Percentiles rank a stretch among this genome's conserved stretches.
These are phyloP conservation scores for Menidia beryllina DNA, from an alignment of 2,113 vertebrate genomes.

Conservation along the genomic window DNA sequence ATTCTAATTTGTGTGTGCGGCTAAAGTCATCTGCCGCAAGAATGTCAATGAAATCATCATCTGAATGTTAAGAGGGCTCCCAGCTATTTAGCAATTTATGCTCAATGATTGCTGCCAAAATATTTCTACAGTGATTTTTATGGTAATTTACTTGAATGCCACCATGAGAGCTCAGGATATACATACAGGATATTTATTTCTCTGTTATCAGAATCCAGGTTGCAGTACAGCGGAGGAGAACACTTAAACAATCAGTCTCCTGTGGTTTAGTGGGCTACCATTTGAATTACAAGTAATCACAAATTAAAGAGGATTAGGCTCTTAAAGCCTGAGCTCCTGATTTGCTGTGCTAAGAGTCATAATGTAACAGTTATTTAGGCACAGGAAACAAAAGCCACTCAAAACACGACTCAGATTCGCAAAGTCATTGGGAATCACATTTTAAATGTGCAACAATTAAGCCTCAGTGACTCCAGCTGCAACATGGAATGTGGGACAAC, in stretches of 20 bases:
- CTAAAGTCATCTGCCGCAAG: slow-evolving; percentile 67
- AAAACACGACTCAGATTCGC: slow-evolving; percentile 57
- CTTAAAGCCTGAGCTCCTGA: slow-evolving; percentile 59
- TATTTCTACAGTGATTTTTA: slow-evolving; percentile 70
- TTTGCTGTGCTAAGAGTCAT: slow-evolving; percentile 58
- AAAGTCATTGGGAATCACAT: slow-evolving; percentile 58
- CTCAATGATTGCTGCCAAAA: slow-evolving; percentile 69
- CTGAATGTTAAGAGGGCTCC: slow-evolving; percentile 63
- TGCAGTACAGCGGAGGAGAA: slow-evolving; percentile 56
- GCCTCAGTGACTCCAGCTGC: slow-evolving; percentile 31
- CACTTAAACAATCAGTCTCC: slow-evolving; percentile 67
- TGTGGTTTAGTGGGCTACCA: slow-evolving; percentile 64
- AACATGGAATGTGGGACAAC: slow-evolving; percentile 48
- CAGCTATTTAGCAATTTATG: slow-evolving; percentile 69
- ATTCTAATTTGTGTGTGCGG: slow-evolving; percentile 67
- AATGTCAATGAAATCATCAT: slow-evolving; percentile 64
- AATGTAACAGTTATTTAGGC: slow-evolving; percentile 67
- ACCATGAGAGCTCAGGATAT: slow-evolving; percentile 58
- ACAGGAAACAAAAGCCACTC: slow-evolving; percentile 58
- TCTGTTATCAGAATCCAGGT: slow-evolving; percentile 59
- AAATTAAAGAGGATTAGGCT: slow-evolving; percentile 76
- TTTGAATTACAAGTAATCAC: slow-evolving; percentile 75
- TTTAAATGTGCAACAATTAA: slow-evolving; percentile 65
- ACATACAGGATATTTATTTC: slow-evolving; percentile 52
- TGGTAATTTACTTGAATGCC: slow-evolving; percentile 70